A percentile compares a stretch with the other conserved stretches of the same genome.
These are phyloP conservation scores for Drosophila rhopaloa DNA, from an alignment of 1,140 invertebrate species.

Conservation along the genomic window DNA sequence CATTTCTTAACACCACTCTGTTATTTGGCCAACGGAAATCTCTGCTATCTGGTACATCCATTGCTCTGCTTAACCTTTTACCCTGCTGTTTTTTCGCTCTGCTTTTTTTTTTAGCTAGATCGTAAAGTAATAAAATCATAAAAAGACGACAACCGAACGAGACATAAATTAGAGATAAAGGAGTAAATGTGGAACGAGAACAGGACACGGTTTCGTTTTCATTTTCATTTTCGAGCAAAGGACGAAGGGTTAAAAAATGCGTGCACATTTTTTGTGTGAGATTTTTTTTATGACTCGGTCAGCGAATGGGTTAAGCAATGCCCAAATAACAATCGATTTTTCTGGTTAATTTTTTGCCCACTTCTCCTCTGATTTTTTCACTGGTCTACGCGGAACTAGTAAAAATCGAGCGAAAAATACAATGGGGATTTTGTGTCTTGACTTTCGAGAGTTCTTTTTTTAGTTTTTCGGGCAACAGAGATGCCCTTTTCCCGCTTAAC, in stretches of 20 bases:
- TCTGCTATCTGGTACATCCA: neutral
- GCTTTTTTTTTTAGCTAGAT: conserved; percentile 51
- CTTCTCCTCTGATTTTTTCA: conserved; percentile 37
- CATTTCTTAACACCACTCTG: neutral
- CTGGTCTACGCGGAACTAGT: conserved; percentile 58
- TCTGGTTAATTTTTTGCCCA: conserved; percentile 37
- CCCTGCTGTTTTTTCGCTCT: conserved; percentile 35
- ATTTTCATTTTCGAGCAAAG: conserved; percentile 16
- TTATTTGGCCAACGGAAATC: conserved; percentile 13
- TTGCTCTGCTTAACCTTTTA: conserved; percentile 18
- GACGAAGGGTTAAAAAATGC: conserved; percentile 72
- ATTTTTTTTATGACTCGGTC: conserved; percentile 38
- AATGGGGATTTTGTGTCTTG: conserved; percentile 32
- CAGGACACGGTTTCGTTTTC: conserved; percentile 41
- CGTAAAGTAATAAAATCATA: conserved; percentile 79
- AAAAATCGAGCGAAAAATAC: conserved; percentile 33
- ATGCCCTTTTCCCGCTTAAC: conserved; percentile 66
- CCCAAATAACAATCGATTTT: conserved; percentile 36
- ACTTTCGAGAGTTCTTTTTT: conserved; percentile 26
- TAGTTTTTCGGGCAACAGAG: conserved; percentile 41
- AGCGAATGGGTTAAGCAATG: conserved; percentile 55
- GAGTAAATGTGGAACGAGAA: conserved; percentile 74
- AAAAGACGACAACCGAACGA: conserved; percentile 45
- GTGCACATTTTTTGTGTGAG: conserved; percentile 55
- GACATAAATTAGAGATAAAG: conserved; percentile 63